A percentile compares a stretch with the other conserved stretches of the same genome.
Evolutionary conservation across 2,113 vertebrate species (phyloP).

Genomic region (Lophius piscatorius): DNA sequence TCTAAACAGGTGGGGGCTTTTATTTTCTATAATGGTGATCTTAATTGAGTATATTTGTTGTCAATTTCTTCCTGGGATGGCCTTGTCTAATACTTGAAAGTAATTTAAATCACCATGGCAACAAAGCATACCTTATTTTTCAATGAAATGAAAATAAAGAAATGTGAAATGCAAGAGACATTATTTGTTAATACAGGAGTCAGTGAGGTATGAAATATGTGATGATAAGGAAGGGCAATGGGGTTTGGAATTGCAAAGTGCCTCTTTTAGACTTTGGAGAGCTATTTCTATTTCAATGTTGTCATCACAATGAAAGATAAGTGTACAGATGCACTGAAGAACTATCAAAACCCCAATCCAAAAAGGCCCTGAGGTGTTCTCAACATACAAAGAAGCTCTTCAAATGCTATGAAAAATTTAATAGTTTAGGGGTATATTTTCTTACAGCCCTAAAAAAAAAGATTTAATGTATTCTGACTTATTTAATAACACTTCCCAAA

Average conservation of each 20-base stretch:
- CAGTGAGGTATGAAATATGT: conserved; percentile 65
- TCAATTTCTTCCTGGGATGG: conserved; percentile 49
- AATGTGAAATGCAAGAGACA: conserved; percentile 65
- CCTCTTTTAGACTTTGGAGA: conserved; percentile 37
- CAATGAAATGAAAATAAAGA: conserved; percentile 63
- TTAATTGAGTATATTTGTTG: conserved; percentile 10
- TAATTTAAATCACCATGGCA: conserved; percentile 69
- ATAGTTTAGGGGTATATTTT: conserved; percentile 52
- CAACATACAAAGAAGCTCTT: conserved; percentile 22
- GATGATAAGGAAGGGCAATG: conserved; percentile 55
- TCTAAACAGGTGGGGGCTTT: not conserved
- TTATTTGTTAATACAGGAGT: conserved; percentile 66
- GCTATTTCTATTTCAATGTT: conserved; percentile 56
- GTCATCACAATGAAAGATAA: conserved; percentile 44
- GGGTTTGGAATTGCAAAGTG: conserved; percentile 54
- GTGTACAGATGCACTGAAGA: conserved; percentile 16
- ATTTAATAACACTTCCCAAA: too few species aligned
- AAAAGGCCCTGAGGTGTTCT: conserved; percentile 33
- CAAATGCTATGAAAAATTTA: conserved; percentile 22
- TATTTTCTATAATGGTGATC: too few species aligned
- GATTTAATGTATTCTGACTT: too few species aligned
- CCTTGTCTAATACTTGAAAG: conserved; percentile 56
- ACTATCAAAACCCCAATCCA: conserved; percentile 12
- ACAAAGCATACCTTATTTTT: conserved; percentile 61
- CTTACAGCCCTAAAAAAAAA: conserved; percentile 18